Conservation (phyloP, 2,888 invertebrate species). For the Trichogramma dendrolimi region DNA sequence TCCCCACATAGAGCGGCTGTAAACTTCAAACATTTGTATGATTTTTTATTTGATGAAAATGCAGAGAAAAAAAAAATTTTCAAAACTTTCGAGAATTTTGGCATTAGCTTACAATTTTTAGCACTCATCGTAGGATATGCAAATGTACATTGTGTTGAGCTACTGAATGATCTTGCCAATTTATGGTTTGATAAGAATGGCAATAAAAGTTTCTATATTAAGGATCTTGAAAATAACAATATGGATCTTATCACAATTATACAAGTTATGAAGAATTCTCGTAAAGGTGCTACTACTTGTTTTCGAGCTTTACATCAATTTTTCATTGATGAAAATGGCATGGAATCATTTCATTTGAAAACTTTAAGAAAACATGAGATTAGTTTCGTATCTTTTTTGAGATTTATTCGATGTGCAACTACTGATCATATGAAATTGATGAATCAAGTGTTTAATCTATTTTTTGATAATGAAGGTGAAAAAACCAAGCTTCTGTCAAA, state of each 20-base stretch:
- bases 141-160: constrained; percentile 31
- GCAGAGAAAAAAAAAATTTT: constrained; percentile 31
- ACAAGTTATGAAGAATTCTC: too few relatives aligned
- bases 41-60: constrained; percentile 33
- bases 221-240: constrained; percentile 25
- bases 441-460: constrained; percentile 36
- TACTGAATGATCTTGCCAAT: constrained; percentile 37
- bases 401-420: neutral
- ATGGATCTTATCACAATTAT: too few relatives aligned
- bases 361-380: constrained; percentile 35
- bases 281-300: too few relatives aligned
- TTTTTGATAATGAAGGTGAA: constrained; percentile 32
- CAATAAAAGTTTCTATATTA: constrained; percentile 23
- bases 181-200: constrained; percentile 33
- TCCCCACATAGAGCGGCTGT: constrained; percentile 27
- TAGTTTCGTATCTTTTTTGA: constrained; percentile 20
- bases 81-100: constrained; percentile 25
- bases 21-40: constrained; percentile 31
- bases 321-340: too few relatives aligned
- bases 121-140: constrained; percentile 34
- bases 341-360: too few relatives aligned
- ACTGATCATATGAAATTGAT: constrained; percentile 36
- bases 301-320: too few relatives aligned
- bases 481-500: constrained; percentile 18
- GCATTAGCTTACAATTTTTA: constrained; percentile 31